Evolutionary conservation across 2,113 vertebrate genomes (phyloP).

Genomic region (Pachyramphus minor): DNA sequence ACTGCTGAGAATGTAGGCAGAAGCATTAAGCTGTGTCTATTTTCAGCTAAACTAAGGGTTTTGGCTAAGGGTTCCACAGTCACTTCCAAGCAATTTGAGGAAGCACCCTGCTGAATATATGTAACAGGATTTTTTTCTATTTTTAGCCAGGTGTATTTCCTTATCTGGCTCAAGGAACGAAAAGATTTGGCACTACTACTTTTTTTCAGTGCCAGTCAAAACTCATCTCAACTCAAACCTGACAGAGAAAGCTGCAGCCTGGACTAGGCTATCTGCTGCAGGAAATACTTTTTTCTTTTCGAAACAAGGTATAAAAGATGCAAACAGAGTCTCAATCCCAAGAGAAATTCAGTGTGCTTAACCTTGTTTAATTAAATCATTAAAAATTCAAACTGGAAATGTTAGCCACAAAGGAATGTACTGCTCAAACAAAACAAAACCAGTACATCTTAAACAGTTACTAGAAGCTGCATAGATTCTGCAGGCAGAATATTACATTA

Average conservation of each 20-base stretch:
- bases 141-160: background rate
- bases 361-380: background rate
- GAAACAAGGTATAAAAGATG: background rate
- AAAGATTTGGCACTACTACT: background rate
- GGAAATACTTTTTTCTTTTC: background rate
- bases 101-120: background rate
- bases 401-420: background rate
- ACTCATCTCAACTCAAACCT: background rate
- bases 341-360: background rate
- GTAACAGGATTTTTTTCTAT: background rate
- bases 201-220: background rate
- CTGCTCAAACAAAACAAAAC: constrained; percentile 6
- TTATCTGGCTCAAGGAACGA: background rate
- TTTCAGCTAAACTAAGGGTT: background rate
- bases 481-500: background rate
- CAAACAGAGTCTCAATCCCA: background rate
- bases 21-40: background rate
- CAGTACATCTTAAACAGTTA: background rate
- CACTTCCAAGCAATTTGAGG: background rate
- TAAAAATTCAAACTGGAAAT: constrained; percentile 5
- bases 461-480: background rate
- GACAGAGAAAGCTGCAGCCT: background rate
- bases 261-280: background rate
- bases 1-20: background rate
- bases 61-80: background rate